A percentile compares a stretch with the other conserved stretches of the same genome.
Evolutionary conservation across 2,888 invertebrate species (phyloP).

Genomic region (Cataglyphis cursor): DNA sequence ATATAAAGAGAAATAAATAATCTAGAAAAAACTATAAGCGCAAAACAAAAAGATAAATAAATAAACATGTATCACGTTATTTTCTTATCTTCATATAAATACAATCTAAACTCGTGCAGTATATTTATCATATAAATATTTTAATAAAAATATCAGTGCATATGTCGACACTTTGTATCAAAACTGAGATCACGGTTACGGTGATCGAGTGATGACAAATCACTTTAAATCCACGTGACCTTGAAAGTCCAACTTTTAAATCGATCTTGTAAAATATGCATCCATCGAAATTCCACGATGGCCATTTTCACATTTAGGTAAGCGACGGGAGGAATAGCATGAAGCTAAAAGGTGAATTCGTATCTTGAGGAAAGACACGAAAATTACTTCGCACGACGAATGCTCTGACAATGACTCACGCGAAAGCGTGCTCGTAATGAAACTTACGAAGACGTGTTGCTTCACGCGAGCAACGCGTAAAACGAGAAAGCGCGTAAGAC

Average conservation of each 20-base stretch:
- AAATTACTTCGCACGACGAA: constrained; percentile 22
- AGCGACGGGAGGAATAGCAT: not conserved
- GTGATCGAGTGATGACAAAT: constrained; percentile 16
- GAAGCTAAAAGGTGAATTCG: not conserved
- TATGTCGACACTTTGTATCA: not conserved
- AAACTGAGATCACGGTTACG: constrained; percentile 1
- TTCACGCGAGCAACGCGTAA: constrained; percentile 5
- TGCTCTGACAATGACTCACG: constrained; percentile 82
- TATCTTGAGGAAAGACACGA: not conserved
- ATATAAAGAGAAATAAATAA: not conserved
- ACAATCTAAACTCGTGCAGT: not conserved
- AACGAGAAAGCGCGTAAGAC: not conserved
- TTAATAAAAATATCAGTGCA: not conserved
- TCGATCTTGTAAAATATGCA: constrained; percentile 1
- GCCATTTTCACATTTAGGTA: constrained; percentile 18
- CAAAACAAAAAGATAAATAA: not conserved
- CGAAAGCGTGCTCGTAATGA: constrained; percentile 76
- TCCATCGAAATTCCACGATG: not conserved
- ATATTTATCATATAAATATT: not conserved
- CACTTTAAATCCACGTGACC: constrained; percentile 40
- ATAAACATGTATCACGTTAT: not conserved
- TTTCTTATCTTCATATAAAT: not conserved
- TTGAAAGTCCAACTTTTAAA: constrained; percentile 52
- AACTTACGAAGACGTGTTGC: constrained; percentile 43
- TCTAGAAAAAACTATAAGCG: not conserved